phyloP scores from a whole-genome alignment of 2,113 vertebrate species.

The Pipa parva region DNA sequence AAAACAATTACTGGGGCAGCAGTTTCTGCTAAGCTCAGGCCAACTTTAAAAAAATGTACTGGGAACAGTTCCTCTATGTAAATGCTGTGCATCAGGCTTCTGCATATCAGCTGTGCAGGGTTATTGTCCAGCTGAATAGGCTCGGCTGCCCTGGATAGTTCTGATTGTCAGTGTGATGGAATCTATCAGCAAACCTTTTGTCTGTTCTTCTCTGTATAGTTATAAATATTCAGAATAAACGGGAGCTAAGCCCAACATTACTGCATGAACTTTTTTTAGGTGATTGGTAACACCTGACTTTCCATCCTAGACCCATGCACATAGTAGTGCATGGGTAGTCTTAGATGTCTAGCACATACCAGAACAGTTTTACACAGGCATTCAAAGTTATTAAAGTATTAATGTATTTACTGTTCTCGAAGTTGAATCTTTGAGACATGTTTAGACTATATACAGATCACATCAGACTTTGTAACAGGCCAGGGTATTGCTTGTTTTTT shows the following conservation, averaged over 20 bases:
- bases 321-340: too few species aligned
- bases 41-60: background rate
- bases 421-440: too few species aligned
- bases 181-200: conserved; percentile 32
- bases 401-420: too few species aligned
- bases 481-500: too few species aligned
- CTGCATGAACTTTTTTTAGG: background rate
- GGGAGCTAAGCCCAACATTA: background rate
- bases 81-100: too few species aligned
- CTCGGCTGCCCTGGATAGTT: conserved; percentile 3
- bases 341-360: too few species aligned
- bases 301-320: too few species aligned
- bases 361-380: too few species aligned
- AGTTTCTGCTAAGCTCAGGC: conserved; percentile 10
- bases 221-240: background rate
- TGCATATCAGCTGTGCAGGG: background rate
- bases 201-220: background rate
- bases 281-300: too few species aligned
- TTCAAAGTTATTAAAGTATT: too few species aligned
- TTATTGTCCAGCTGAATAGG: conserved; percentile 7
- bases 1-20: background rate
- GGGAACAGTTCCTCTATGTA: background rate
- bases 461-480: too few species aligned
- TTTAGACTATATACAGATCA: too few species aligned
- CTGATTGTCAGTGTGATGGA: background rate